These are phyloP conservation scores for Drosophila kuntzei DNA, from an alignment of 2,888 invertebrate species.

Conservation along the genomic window DNA sequence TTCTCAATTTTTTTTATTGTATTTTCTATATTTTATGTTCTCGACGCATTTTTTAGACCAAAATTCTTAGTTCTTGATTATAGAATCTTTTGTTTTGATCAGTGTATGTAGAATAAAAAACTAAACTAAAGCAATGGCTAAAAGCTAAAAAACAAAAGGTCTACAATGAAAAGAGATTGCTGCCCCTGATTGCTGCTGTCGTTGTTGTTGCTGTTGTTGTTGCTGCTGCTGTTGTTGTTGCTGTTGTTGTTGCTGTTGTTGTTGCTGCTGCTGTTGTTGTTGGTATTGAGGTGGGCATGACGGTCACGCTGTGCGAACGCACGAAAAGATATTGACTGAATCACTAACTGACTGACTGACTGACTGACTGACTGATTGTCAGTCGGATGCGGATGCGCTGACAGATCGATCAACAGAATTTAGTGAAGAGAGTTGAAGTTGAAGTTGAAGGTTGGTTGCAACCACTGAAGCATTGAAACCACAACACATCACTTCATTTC, in stretches of 20 bases:
- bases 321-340: constrained; percentile 74
- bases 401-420: constrained; percentile 65
- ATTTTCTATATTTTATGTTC: no score
- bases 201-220: constrained; percentile 28
- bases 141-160: constrained; percentile 63
- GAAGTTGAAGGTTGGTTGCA: constrained; percentile 74
- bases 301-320: constrained; percentile 82
- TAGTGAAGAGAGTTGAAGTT: constrained; percentile 59
- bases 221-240: constrained; percentile 27
- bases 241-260: constrained; percentile 39
- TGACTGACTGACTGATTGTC: constrained; percentile 24
- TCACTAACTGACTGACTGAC: constrained; percentile 38
- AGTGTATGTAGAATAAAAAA: constrained; percentile 38
- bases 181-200: constrained; percentile 58
- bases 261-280: constrained; percentile 27
- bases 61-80: no score
- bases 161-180: constrained; percentile 58
- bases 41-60: no score
- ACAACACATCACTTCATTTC: constrained; percentile 8
- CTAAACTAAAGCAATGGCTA: constrained; percentile 26
- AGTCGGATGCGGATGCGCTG: constrained; percentile 62
- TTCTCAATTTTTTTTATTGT: no score
- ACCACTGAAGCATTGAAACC: constrained; percentile 49
- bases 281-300: constrained; percentile 75
- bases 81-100: no score